Percentiles rank a stretch among this genome's conserved stretches.
Conservation (phyloP, 1,140 invertebrate genomes). For the Whitmania pigra region DNA sequence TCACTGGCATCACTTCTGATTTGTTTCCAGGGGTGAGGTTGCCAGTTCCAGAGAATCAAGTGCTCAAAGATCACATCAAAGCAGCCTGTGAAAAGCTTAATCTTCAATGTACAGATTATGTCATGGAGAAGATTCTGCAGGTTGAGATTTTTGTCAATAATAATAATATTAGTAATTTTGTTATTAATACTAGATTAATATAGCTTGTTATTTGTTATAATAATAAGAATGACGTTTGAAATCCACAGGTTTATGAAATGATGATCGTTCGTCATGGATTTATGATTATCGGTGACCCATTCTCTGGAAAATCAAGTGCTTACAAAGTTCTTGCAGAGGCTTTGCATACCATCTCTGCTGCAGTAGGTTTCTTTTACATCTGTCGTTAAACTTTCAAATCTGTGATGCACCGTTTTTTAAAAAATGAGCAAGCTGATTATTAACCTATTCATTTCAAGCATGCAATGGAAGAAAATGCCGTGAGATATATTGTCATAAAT, state of each 20-base stretch:
- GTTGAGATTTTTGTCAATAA: constrained; percentile 26
- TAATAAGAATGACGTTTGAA: not conserved
- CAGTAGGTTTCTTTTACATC: constrained; percentile 45
- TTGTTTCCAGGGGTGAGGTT: constrained; percentile 68
- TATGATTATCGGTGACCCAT: constrained; percentile 81
- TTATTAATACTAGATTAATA: too few species aligned
- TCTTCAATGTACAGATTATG: constrained; percentile 66
- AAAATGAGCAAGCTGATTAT: too few species aligned
- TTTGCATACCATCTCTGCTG: constrained; percentile 63
- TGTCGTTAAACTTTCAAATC: not conserved
- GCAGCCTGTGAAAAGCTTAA: constrained; percentile 61
- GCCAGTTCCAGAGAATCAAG: constrained; percentile 58
- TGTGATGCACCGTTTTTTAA: too few species aligned
- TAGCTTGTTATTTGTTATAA: too few species aligned
- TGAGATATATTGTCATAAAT: constrained; percentile 80
- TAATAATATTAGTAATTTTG: not conserved
- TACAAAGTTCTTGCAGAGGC: constrained; percentile 60
- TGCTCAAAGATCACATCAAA: constrained; percentile 49
- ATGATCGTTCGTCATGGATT: constrained; percentile 76
- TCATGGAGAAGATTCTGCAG: constrained; percentile 77
- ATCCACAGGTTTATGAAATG: constrained; percentile 72
- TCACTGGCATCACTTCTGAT: constrained; percentile 80
- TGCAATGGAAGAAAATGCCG: constrained; percentile 69
- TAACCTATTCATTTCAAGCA: constrained; percentile 31
- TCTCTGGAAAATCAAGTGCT: constrained; percentile 50